Conservation (phyloP, 1,140 invertebrate genomes). For the Camponotus pennsylvanicus region DNA sequence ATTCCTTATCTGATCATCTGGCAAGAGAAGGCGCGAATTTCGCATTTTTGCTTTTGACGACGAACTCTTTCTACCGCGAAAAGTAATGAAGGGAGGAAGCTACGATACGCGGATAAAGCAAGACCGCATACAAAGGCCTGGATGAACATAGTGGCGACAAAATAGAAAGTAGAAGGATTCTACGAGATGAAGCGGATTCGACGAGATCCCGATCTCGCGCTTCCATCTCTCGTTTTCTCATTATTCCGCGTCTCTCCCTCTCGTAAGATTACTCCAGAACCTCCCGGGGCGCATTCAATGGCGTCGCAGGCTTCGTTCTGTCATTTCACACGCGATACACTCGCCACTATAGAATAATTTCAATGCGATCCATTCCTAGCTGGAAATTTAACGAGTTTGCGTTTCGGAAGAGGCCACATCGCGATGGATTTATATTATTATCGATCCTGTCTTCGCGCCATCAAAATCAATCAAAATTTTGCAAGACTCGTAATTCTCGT, state of each 20-base stretch:
- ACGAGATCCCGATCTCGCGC: constrained; percentile 68
- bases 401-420: constrained; percentile 66
- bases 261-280: constrained; percentile 49
- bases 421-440: constrained; percentile 60
- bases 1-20: constrained; percentile 22
- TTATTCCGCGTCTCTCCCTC: background rate
- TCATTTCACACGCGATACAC: constrained; percentile 41
- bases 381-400: constrained; percentile 82
- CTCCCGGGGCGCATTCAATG: constrained; percentile 2
- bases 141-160: constrained; percentile 52
- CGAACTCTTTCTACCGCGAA: background rate
- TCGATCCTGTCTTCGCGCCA: constrained; percentile 31
- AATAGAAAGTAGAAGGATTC: constrained; percentile 11
- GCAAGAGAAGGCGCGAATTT: background rate
- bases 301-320: constrained; percentile 7
- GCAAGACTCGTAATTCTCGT: too few relatives aligned
- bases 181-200: constrained; percentile 59
- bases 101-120: constrained; percentile 34
- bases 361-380: constrained; percentile 76
- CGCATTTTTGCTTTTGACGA: constrained; percentile 18
- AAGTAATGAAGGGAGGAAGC: background rate
- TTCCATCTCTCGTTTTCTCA: constrained; percentile 18
- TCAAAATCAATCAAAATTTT: background rate
- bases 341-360: constrained; percentile 79
- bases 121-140: constrained; percentile 36